Percentiles rank a stretch among this genome's conserved stretches.
These are phyloP conservation scores for Salticus scenicus DNA, from an alignment of 2,888 invertebrate genomes.

Conservation along the genomic window DNA sequence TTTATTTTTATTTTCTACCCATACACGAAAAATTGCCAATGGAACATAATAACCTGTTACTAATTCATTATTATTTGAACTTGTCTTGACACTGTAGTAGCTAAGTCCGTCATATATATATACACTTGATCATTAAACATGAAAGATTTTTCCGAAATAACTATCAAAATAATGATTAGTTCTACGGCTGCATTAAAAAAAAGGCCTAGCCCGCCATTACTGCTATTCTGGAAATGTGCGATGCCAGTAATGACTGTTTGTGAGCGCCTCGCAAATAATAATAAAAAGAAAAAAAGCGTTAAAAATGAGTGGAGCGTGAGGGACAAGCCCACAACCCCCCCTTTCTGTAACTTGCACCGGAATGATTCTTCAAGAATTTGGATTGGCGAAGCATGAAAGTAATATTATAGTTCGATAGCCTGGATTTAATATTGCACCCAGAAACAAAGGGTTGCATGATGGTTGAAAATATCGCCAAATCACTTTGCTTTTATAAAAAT, in stretches of 20 bases:
- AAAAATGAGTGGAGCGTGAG: constrained; percentile 41
- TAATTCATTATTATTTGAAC: too few relatives aligned
- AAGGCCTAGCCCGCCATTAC: too few relatives aligned
- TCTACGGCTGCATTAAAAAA: too few relatives aligned
- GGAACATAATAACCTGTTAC: too few relatives aligned
- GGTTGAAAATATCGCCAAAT: neutral
- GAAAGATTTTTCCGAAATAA: too few relatives aligned
- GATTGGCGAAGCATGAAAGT: constrained; percentile 23
- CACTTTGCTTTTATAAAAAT: too few relatives aligned
- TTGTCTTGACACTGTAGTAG: too few relatives aligned
- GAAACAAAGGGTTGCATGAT: constrained; percentile 6
- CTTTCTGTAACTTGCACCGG: neutral
- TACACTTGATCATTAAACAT: too few relatives aligned
- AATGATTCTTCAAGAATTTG: constrained; percentile 28
- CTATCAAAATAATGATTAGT: too few relatives aligned
- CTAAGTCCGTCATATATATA: too few relatives aligned
- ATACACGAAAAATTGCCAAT: too few relatives aligned
- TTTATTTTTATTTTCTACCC: too few relatives aligned
- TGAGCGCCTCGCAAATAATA: neutral
- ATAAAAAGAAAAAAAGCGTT: constrained; percentile 20
- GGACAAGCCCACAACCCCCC: constrained; percentile 13
- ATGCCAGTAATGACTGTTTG: neutral
- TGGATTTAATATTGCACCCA: neutral
- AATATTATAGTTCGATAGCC: constrained; percentile 33
- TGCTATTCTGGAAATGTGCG: neutral